phyloP scores from a whole-genome alignment of 2,888 invertebrate genomes.

The Deroplatys truncata region DNA sequence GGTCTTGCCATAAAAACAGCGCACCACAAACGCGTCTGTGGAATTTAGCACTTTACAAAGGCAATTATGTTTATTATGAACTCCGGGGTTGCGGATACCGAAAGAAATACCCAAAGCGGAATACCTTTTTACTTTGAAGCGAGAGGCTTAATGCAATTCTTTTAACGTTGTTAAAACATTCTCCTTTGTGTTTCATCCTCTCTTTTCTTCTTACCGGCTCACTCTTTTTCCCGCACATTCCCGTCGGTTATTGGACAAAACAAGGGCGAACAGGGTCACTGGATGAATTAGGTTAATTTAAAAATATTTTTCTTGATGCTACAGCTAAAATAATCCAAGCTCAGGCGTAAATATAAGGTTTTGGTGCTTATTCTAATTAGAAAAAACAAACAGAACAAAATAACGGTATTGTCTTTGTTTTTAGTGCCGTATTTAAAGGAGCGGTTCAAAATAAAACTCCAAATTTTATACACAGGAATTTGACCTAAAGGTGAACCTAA shows the following conservation, averaged over 20 bases:
- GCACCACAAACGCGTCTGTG: background rate
- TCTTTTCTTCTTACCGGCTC: background rate
- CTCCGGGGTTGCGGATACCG: background rate
- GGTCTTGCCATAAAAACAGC: background rate
- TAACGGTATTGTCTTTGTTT: too few relatives aligned
- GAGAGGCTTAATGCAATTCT: background rate
- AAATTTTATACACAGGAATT: too few relatives aligned
- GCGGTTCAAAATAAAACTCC: too few relatives aligned
- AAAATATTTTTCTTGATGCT: too few relatives aligned
- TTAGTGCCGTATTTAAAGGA: too few relatives aligned
- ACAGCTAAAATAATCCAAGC: too few relatives aligned
- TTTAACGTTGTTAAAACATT: background rate
- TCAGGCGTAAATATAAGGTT: too few relatives aligned
- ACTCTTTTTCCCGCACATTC: background rate
- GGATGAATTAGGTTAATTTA: too few relatives aligned
- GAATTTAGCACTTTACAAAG: background rate
- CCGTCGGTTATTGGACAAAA: background rate
- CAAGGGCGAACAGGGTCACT: too few relatives aligned
- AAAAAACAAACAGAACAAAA: too few relatives aligned
- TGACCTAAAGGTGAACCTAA: too few relatives aligned
- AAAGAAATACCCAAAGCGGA: background rate
- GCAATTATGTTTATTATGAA: background rate
- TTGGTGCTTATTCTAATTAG: too few relatives aligned
- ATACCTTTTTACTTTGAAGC: background rate
- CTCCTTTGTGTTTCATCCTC: background rate